These are phyloP conservation scores for Sebastes dallii DNA, from an alignment of 2,797 vertebrate species.

Conservation along the genomic window DNA sequence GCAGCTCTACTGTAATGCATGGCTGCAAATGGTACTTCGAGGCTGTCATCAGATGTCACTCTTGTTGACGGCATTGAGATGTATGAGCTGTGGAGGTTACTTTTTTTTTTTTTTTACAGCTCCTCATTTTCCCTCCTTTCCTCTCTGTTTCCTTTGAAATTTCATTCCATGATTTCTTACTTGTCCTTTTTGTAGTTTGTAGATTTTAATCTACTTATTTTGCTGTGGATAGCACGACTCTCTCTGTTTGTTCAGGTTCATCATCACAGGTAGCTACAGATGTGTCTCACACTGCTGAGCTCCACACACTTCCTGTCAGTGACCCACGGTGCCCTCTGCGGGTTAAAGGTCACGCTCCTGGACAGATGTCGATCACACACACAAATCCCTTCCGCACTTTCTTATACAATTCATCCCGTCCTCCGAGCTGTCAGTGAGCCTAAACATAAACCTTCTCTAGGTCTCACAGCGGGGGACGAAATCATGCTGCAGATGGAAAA, in stretches of 20 bases:
- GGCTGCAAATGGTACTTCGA: neutral
- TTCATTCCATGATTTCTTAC: neutral
- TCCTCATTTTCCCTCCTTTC: neutral
- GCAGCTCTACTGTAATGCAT: neutral
- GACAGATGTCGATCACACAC: conserved; percentile 32
- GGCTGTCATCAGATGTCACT: conserved; percentile 52
- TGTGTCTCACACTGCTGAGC: conserved; percentile 14
- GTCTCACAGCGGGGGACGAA: neutral
- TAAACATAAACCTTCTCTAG: conserved; percentile 1
- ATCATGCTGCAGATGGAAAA: conserved; percentile 8
- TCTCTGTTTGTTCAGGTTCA: neutral
- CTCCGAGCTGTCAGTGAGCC: conserved; percentile 8
- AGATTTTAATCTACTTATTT: neutral
- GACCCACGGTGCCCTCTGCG: neutral
- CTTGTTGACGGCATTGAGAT: neutral
- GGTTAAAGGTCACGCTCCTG: conserved; percentile 50
- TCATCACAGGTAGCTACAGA: neutral
- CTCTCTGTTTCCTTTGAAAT: neutral
- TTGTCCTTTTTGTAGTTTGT: neutral
- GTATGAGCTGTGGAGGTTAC: neutral
- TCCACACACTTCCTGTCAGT: conserved; percentile 41
- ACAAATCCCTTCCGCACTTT: conserved; percentile 6
- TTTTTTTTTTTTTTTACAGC: neutral
- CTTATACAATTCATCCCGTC: neutral
- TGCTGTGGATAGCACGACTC: neutral